phyloP scores from a whole-genome alignment of 2,888 invertebrate species.

The Scaptodrosophila latifasciaeformis region DNA sequence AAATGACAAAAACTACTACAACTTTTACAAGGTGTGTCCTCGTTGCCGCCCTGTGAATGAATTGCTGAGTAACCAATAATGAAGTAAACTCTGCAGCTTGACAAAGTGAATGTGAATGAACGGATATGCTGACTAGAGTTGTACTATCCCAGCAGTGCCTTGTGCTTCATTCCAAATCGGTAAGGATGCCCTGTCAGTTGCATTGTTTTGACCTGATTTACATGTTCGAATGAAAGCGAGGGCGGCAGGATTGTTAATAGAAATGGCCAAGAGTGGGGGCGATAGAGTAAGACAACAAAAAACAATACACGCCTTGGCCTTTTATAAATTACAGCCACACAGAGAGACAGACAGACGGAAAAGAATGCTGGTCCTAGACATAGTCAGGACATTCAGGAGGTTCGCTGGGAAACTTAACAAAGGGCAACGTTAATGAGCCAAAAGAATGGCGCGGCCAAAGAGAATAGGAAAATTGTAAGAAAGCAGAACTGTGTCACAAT shows the following conservation, averaged over 20 bases:
- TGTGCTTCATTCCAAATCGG: too few species aligned
- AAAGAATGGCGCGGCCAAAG: conserved; percentile 61
- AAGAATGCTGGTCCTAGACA: conserved; percentile 14
- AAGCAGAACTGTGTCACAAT: conserved; percentile 69
- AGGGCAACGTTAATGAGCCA: conserved; percentile 70
- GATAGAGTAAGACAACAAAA: conserved; percentile 2
- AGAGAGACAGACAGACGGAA: conserved; percentile 30
- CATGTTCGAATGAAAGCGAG: conserved; percentile 47
- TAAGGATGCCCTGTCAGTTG: conserved; percentile 72
- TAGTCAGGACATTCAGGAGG: conserved; percentile 16
- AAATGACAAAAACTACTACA: background rate
- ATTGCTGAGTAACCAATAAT: conserved; percentile 72
- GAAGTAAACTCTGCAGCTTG: conserved; percentile 52
- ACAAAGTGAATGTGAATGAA: conserved; percentile 37
- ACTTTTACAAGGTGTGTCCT: conserved; percentile 51
- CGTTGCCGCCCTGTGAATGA: conserved; percentile 56
- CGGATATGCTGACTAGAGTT: conserved; percentile 2
- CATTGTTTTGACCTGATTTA: conserved; percentile 74
- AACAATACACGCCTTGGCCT: conserved; percentile 42
- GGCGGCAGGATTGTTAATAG: conserved; percentile 33
- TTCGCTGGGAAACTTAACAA: conserved; percentile 46
- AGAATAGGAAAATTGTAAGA: conserved; percentile 60
- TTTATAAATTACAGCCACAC: conserved; percentile 66
- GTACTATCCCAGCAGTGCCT: conserved; percentile 14
- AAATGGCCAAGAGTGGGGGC: conserved; percentile 23